These are phyloP conservation scores for Orthosia incerta DNA, from an alignment of 2,888 invertebrate genomes.

Conservation along the genomic window DNA sequence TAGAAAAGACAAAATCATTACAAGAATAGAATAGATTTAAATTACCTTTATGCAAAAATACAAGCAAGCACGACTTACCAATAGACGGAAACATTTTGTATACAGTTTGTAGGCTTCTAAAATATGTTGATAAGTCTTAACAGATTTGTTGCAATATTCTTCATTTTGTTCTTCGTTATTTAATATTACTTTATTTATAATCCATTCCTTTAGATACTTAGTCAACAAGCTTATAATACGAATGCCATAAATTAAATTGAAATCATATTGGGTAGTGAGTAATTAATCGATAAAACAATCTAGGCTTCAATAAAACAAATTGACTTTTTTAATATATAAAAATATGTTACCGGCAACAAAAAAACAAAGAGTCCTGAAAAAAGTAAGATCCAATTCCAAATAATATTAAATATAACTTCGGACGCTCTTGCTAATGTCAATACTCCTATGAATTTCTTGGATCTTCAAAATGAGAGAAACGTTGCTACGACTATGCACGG, in stretches of 20 bases:
- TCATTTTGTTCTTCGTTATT: neutral
- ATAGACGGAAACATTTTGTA: neutral
- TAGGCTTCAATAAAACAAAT: neutral
- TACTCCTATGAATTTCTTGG: constrained; percentile 17
- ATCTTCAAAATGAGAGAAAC: constrained; percentile 16
- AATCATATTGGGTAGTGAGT: neutral
- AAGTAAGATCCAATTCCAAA: constrained; percentile 23
- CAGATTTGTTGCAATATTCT: neutral
- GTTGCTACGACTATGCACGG: neutral
- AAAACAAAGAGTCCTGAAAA: neutral
- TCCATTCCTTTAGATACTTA: constrained; percentile 6
- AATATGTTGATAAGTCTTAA: neutral
- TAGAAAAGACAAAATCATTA: neutral
- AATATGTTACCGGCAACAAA: neutral
- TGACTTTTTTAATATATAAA: neutral
- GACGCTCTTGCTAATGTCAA: neutral
- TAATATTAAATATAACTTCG: neutral
- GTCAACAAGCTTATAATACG: constrained; percentile 5
- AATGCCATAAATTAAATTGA: constrained; percentile 21
- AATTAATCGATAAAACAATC: neutral
- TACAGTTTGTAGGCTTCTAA: neutral
- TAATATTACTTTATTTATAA: too few species aligned
- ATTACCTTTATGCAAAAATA: too few species aligned
- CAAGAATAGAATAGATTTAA: too few species aligned
- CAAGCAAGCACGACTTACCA: neutral